Evolutionary conservation across 2,113 vertebrate genomes (phyloP).

Genomic region (Cathartes aura): DNA sequence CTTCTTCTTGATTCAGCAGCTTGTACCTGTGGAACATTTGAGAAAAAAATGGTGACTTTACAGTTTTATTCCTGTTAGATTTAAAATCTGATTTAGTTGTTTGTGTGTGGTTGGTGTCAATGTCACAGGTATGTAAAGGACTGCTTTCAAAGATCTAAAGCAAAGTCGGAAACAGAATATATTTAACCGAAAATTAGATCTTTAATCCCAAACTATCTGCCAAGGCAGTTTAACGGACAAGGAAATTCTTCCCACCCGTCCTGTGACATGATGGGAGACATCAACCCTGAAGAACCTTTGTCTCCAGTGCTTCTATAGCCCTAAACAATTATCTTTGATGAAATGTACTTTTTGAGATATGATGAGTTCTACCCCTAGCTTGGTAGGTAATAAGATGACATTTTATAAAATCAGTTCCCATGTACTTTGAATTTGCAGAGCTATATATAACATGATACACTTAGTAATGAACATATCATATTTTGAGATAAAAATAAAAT

Average conservation of each 20-base stretch:
- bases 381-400: neutral
- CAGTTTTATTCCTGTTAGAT: neutral
- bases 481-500: slow-evolving; percentile 46
- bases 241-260: neutral
- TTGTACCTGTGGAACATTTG: slow-evolving; percentile 85
- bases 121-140: neutral
- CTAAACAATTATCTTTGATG: neutral
- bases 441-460: slow-evolving; percentile 40
- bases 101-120: neutral
- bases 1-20: slow-evolving; percentile 93
- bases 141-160: neutral
- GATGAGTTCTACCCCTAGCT: neutral
- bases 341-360: neutral
- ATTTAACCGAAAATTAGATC: neutral
- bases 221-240: neutral
- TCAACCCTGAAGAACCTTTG: neutral
- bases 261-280: neutral
- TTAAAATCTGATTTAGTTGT: neutral
- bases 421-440: slow-evolving; percentile 3
- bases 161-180: neutral
- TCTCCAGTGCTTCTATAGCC: neutral
- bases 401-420: neutral
- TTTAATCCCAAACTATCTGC: neutral
- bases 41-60: neutral
- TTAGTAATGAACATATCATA: slow-evolving; percentile 7